Evolutionary conservation across 2,888 invertebrate genomes (phyloP), one percentile per base, ranked within the genome.

Genomic region (Sinhomidia bicolor): DNA sequence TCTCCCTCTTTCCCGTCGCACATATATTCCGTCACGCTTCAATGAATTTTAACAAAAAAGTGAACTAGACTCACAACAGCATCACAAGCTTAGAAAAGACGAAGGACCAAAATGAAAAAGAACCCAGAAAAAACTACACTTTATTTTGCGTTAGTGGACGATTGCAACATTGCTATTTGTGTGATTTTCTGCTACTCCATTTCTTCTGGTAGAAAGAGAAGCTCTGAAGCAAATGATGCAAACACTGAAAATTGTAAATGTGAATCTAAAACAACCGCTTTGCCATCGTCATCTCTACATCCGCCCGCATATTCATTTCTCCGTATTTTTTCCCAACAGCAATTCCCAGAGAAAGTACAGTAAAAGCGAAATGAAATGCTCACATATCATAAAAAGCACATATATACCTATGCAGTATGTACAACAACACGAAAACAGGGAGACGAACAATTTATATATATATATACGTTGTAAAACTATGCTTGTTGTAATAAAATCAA

Each of bases 11-110:
- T 12, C 47, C 12, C 47, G 47, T 23, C 71, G 23, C n/a, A 32
- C 32, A n/a, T n/a, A 65, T 65, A 17, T 71, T 74, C 44, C 74
- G 7, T 84, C 47, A 74, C 44, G 76, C 84, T 76, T 54, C 84
- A 84, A 60, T 76, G 62, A 71, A 44, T 84, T 84, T 84, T 71
- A 44, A 82, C 82, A 82, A 65, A 65, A 60, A 81, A 65, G 65
- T 81, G 62, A 81, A 32, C 80, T 26, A 36, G 32, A 14, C 60
- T 14, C 54, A 57, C 47, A 44, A 32, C 23, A n/a, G n/a, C 20
- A 10, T 20, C 65, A 60, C 62, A 29, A 6, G 1, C 51, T 3
- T 14, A 78, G 17, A 17, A 76, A 6, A 51, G 12, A 26, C 1
- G n/a, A 20, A 71, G 6, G n/a, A 71, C 7, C 44, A 5, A 26